These are phyloP conservation scores for Catharus fuscescens DNA, from an alignment of 2,113 vertebrate species.

Conservation along the genomic window DNA sequence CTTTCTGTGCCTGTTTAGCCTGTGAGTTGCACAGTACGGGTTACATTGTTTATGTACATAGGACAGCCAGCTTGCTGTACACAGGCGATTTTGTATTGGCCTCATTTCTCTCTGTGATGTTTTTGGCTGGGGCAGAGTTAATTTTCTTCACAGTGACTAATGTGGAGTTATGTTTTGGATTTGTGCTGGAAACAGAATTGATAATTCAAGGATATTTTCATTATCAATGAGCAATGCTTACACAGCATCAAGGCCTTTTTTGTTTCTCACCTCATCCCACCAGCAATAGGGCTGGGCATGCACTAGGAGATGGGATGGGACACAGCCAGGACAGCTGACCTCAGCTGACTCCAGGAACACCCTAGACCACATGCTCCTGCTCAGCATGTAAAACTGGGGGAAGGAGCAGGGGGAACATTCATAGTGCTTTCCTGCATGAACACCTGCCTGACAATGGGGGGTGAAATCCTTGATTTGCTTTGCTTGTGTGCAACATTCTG, in stretches of 20 bases:
- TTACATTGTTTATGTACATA: neutral
- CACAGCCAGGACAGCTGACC: neutral
- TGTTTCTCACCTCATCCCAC: neutral
- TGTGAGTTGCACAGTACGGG: neutral
- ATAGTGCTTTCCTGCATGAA: neutral
- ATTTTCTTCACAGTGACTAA: neutral
- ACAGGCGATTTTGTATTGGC: neutral
- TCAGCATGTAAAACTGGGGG: neutral
- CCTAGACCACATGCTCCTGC: neutral
- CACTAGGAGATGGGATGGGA: neutral
- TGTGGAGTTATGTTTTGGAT: neutral
- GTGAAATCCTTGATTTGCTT: neutral
- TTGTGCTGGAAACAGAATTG: neutral
- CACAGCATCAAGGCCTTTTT: neutral
- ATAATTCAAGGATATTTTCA: neutral
- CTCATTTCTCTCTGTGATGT: neutral
- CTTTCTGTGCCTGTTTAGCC: neutral
- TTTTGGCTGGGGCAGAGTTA: neutral
- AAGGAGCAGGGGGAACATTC: neutral
- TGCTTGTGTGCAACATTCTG: neutral
- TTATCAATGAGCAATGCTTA: neutral
- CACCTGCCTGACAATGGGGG: neutral
- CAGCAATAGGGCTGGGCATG: rapidly evolving
- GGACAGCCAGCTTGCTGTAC: neutral
- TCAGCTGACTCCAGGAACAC: neutral